phyloP scores from a whole-genome alignment of 1,140 invertebrate species.

The Ylistrum balloti region DNA sequence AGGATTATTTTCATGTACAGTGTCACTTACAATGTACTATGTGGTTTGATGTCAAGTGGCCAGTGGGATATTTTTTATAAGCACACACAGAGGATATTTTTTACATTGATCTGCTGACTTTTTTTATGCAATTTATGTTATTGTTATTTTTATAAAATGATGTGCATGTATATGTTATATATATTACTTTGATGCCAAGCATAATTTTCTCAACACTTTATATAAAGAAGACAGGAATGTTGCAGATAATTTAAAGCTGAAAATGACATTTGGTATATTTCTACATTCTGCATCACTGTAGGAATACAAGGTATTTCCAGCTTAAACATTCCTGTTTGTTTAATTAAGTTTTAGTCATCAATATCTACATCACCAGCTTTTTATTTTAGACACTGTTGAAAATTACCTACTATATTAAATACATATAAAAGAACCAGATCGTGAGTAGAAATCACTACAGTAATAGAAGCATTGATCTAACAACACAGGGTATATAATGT shows the following conservation, averaged over 20 bases:
- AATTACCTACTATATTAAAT: no score
- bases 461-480: no score
- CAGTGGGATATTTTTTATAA: not conserved
- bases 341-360: no score
- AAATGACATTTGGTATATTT: not conserved
- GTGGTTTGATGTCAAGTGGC: no score
- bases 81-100: not conserved
- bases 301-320: not conserved
- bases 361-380: no score
- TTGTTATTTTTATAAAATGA: not conserved
- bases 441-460: no score
- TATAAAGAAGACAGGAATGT: not conserved
- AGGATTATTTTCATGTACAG: not conserved
- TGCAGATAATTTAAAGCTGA: not conserved
- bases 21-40: no score
- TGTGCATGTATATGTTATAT: not conserved
- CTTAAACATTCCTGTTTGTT: not conserved
- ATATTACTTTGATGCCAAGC: not conserved
- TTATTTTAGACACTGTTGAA: no score
- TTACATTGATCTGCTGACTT: not conserved
- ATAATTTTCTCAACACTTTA: not conserved
- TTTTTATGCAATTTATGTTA: slow-evolving; percentile 39
- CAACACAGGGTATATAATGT: no score
- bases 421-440: no score
- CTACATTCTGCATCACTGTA: not conserved